Conservation (phyloP, 92 coral and sea anemone genomes). For the Epizoanthus ramosus region DNA sequence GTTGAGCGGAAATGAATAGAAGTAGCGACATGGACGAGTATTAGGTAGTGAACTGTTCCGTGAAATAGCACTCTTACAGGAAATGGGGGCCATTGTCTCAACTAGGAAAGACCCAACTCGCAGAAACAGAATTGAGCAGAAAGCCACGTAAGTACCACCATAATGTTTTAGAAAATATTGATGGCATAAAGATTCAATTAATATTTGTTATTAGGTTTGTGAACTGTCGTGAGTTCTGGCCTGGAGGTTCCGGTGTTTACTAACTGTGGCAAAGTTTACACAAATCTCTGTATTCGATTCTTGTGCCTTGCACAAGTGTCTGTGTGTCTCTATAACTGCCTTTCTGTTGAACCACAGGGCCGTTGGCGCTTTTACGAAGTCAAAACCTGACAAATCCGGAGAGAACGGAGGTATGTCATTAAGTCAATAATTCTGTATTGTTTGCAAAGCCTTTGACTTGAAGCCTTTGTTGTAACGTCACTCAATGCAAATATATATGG, state of each 20-base stretch:
- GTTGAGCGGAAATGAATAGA: too few relatives aligned
- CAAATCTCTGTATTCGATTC: background rate
- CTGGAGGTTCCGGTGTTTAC: conserved; percentile 6
- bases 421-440: too few relatives aligned
- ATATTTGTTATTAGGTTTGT: background rate
- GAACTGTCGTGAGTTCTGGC: background rate
- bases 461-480: too few relatives aligned
- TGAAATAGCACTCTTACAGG: too few relatives aligned
- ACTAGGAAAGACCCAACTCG: conserved; percentile 23
- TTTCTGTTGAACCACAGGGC: background rate
- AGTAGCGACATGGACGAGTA: too few relatives aligned
- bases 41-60: too few relatives aligned
- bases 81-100: conserved; percentile 38
- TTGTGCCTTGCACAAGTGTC: background rate
- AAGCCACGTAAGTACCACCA: conserved; percentile 20
- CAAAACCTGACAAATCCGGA: conserved; percentile 4
- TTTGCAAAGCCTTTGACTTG: too few relatives aligned
- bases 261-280: background rate
- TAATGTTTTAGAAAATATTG: background rate
- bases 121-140: conserved; percentile 25
- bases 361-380: conserved; percentile 38
- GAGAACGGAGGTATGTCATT: too few relatives aligned
- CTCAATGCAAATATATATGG: too few relatives aligned
- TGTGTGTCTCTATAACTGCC: background rate
- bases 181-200: background rate